These are phyloP conservation scores for Phyllopteryx taeniolatus DNA, from an alignment of 2,113 vertebrate species.

Conservation along the genomic window DNA sequence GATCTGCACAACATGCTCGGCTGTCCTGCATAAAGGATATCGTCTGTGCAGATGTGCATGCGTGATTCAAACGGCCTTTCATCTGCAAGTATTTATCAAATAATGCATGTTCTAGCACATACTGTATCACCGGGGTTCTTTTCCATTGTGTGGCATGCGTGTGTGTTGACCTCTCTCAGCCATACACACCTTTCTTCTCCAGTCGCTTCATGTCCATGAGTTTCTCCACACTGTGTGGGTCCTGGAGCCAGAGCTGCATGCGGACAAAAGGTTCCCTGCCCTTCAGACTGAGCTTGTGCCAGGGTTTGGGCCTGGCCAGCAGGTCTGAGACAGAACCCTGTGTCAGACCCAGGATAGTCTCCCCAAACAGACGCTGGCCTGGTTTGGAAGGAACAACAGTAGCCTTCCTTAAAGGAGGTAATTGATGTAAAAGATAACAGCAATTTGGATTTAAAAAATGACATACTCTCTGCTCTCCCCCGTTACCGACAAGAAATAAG, in stretches of 20 bases:
- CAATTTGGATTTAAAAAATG: background rate
- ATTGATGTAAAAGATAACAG: background rate
- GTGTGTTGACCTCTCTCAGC: background rate
- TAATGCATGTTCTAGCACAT: constrained; percentile 18
- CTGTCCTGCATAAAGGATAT: constrained; percentile 65
- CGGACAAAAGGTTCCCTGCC: constrained; percentile 74
- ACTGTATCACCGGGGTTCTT: background rate
- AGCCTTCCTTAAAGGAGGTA: constrained; percentile 4
- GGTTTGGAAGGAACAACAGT: constrained; percentile 18
- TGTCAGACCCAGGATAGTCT: constrained; percentile 94
- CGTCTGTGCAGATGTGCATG: constrained; percentile 55
- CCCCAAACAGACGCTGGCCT: constrained; percentile 98
- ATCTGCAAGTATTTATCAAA: constrained; percentile 27
- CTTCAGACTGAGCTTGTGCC: constrained; percentile 96
- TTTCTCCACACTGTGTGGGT: constrained; percentile 94
- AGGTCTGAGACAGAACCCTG: constrained; percentile 98
- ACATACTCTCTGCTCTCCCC: background rate
- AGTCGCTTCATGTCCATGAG: constrained; percentile 95
- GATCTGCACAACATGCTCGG: constrained; percentile 72
- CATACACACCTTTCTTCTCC: constrained; percentile 90
- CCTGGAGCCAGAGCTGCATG: constrained; percentile 87
- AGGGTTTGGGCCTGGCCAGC: constrained; percentile 94
- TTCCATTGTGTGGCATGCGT: background rate
- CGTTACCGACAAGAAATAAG: no score
- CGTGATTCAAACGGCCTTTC: constrained; percentile 38